Conservation (phyloP, 2,888 invertebrate genomes). For the Rotaria socialis region DNA sequence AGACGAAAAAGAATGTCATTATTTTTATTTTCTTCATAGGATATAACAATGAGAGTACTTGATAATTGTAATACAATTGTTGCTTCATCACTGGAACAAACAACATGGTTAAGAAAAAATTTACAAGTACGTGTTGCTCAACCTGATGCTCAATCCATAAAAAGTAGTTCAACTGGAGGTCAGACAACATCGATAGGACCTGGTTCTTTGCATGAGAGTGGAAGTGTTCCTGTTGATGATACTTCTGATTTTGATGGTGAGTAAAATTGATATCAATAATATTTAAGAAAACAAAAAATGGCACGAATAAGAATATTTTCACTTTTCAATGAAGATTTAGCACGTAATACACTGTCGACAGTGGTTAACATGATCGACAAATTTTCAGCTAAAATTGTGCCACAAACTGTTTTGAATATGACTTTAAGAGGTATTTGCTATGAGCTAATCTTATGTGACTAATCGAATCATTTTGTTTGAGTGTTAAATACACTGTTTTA, state of each 20-base stretch:
- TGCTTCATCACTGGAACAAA: slow-evolving; percentile 82
- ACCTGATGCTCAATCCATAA: background rate
- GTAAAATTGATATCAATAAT: background rate
- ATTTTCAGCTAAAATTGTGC: background rate
- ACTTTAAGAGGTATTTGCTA: background rate
- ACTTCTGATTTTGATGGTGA: background rate
- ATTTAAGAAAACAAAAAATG: background rate
- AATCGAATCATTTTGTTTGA: background rate
- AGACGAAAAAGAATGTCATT: too few species aligned
- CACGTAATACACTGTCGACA: background rate
- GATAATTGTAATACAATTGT: slow-evolving; percentile 78
- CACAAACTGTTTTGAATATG: background rate
- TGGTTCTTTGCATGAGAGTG: background rate
- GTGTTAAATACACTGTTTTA: background rate
- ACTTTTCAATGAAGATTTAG: background rate
- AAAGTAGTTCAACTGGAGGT: background rate
- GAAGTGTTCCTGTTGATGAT: background rate
- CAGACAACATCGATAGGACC: background rate
- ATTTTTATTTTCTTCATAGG: slow-evolving; percentile 54
- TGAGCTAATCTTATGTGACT: background rate
- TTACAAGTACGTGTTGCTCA: slow-evolving; percentile 67
- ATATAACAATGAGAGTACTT: slow-evolving; percentile 66
- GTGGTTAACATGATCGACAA: background rate
- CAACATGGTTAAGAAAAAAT: slow-evolving; percentile 78
- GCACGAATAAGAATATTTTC: too few species aligned